Conservation (phyloP, 2,797 vertebrate species). For the Remorina albescens region DNA sequence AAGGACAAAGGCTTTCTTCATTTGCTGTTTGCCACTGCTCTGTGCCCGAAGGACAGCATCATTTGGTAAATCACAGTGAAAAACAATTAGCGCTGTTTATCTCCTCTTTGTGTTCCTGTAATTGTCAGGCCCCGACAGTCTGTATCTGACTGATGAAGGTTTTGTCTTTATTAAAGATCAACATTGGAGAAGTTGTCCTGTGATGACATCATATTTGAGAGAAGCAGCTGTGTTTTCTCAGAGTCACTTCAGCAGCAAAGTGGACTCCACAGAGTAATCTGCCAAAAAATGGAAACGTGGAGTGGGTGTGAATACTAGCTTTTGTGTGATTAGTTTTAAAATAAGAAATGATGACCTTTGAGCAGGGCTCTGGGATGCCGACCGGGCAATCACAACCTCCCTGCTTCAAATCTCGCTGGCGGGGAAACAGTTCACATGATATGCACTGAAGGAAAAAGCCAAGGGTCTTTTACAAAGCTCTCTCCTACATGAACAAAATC, state of each 20-base stretch:
- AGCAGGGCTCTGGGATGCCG: not conserved
- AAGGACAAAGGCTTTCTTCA: constrained; percentile 59
- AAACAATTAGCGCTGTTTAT: constrained; percentile 54
- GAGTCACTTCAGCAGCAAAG: constrained; percentile 77
- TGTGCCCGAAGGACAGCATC: not conserved
- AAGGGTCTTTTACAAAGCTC: not conserved
- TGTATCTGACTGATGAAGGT: constrained; percentile 68
- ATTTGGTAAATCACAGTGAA: not conserved
- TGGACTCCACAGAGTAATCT: constrained; percentile 54
- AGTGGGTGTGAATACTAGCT: constrained; percentile 31
- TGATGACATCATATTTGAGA: constrained; percentile 80
- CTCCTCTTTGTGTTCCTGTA: constrained; percentile 37
- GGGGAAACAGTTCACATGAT: not conserved
- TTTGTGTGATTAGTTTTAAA: constrained; percentile 17
- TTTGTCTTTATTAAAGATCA: constrained; percentile 81
- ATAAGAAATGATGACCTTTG: constrained; percentile 3
- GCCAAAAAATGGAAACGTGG: constrained; percentile 67
- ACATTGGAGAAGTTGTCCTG: constrained; percentile 73
- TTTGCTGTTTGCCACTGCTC: constrained; percentile 19
- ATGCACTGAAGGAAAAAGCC: not conserved
- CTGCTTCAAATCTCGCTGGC: not conserved
- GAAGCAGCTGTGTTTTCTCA: constrained; percentile 84
- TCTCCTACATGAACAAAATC: not conserved
- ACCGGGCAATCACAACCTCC: constrained; percentile 14
- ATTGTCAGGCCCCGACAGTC: constrained; percentile 46